phyloP scores from a whole-genome alignment of 1,140 invertebrate species.

The Oryctes rhinoceros region DNA sequence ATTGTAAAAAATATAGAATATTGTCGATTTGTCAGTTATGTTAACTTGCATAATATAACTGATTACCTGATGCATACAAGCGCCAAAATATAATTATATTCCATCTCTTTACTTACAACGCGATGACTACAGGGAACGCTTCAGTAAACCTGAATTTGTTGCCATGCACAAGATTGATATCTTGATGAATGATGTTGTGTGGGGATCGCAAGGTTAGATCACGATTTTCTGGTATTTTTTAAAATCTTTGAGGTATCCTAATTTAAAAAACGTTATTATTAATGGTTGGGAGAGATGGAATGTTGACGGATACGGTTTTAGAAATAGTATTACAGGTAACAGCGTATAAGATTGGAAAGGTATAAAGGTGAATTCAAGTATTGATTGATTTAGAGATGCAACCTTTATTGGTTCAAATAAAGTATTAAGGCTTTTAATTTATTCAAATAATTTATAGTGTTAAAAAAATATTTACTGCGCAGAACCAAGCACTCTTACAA shows the following conservation, averaged over 20 bases:
- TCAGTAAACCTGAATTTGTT: background rate
- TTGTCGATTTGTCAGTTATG: too few relatives aligned
- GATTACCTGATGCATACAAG: too few relatives aligned
- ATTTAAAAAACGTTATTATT: conserved; percentile 6
- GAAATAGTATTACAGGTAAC: background rate
- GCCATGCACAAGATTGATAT: conserved; percentile 28
- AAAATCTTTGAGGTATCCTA: background rate
- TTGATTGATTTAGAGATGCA: too few relatives aligned
- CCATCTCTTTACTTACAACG: background rate
- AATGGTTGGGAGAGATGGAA: background rate
- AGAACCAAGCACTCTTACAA: too few relatives aligned
- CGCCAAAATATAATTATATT: conserved; percentile 2
- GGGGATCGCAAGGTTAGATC: background rate
- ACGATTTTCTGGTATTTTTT: conserved; percentile 26
- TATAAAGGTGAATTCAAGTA: too few relatives aligned
- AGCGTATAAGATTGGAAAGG: background rate
- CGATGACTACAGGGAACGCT: background rate
- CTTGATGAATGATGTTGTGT: conserved; percentile 16
- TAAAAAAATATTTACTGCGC: too few relatives aligned
- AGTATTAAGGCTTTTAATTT: too few relatives aligned
- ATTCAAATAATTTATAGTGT: too few relatives aligned
- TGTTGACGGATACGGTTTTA: background rate
- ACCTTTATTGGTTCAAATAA: too few relatives aligned
- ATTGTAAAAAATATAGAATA: too few relatives aligned
- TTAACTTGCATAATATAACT: too few relatives aligned